A percentile compares a stretch with the other conserved stretches of the same genome.
phyloP scores from a whole-genome alignment of 2,113 vertebrate genomes.

The Channa argus region DNA sequence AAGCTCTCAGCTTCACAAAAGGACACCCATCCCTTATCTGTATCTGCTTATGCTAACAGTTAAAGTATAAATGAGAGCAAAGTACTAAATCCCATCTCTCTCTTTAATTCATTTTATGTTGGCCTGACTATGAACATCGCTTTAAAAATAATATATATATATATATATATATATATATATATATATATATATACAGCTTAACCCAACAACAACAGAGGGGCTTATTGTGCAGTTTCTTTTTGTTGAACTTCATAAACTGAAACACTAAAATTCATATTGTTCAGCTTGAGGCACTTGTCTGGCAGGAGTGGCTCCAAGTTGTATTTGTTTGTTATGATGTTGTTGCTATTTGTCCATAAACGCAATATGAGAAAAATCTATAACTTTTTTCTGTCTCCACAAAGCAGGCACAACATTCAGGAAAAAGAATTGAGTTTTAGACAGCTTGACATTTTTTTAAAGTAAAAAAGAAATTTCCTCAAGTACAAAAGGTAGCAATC shows the following conservation, averaged over 20 bases:
- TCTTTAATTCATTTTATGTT: background rate
- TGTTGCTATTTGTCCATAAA: conserved; percentile 51
- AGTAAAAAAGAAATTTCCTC: conserved; percentile 13
- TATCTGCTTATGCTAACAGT: background rate
- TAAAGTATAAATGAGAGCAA: background rate
- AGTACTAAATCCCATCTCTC: background rate
- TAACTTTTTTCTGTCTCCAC: conserved; percentile 19
- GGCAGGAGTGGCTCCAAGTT: conserved; percentile 31
- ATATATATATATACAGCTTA: background rate
- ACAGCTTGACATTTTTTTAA: conserved; percentile 36
- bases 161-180: too few relatives aligned
- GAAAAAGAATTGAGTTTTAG: conserved; percentile 33
- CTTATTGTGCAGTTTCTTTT: background rate
- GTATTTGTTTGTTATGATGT: conserved; percentile 54
- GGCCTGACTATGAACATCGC: background rate
- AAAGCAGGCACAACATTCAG: conserved; percentile 14
- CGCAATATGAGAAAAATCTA: conserved; percentile 45
- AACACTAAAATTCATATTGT: conserved; percentile 5
- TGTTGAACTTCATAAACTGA: conserved; percentile 19
- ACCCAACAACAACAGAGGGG: background rate
- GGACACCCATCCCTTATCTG: background rate
- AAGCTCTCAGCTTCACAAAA: background rate
- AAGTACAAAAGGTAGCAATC: conserved; percentile 26
- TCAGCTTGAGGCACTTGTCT: conserved; percentile 19
- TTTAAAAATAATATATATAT: too few relatives aligned